Base-by-base conservation (phyloP, 2,113 vertebrate genomes). In the Rafetus swinhoei region DNA sequence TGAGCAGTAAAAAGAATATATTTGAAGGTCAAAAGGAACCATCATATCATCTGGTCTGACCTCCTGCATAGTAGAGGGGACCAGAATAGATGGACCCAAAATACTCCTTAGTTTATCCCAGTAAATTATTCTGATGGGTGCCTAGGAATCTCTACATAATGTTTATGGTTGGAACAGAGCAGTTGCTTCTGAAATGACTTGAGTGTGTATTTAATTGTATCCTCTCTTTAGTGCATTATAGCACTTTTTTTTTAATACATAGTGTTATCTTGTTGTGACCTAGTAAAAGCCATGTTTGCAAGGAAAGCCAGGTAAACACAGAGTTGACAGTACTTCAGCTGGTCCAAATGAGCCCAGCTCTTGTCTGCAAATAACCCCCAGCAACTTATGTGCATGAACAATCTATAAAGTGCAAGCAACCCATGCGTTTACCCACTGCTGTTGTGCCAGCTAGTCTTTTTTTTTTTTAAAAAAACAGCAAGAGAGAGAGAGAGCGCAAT, bases 71-170 rank as follows among this genome's bases (percentile, higher is more conserved):
- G 22, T 11, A 76, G 25, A 69, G 80, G 74, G 84, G 29, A 76
- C 16, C 53, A 45, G 84, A 69, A 52, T 3, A 39, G 77, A 69
- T 60, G 79, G 77, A 11, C 8, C 18, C 32, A 50, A 5, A 18
- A 12, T 15, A 57, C 7, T 0, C 81, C 62, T 90, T 13, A 9
- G 39, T 22, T 82, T n/a, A 81, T 35, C n/a, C 72, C 19, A 76
- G 72, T 9, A 45, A 76, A 6, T 76, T 76, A 76, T 76, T 76
- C 10, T 76, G 72, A 22, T 76, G 72, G 6, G 77, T 79, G 57
- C 81, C 21, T 85, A 55, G 87, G 69, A 72, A 55, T 79, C 57
- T 85, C 77, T 92, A 82, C 87, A 87, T 94, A 84, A 69, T 72
- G 29, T 7, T 2, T 62, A 50, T 2, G 50, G 56, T 85, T 79